Evolutionary conservation across 2,113 vertebrate species (phyloP), one percentile per base, ranked within the genome.

Genomic region (Rafetus swinhoei): DNA sequence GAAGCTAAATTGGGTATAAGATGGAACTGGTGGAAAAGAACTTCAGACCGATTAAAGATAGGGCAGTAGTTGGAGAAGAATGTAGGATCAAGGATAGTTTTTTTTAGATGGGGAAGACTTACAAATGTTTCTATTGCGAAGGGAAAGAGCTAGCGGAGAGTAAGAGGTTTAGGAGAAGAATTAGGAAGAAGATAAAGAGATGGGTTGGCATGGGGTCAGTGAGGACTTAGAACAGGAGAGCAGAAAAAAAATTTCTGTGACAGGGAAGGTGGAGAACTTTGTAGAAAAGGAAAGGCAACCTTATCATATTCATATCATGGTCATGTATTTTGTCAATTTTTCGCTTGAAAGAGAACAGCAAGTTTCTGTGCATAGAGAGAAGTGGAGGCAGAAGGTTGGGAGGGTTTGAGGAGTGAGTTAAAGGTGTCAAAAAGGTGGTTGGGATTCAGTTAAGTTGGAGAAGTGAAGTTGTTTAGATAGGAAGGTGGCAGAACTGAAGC

Each of bases 161-260:
- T 1, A 79, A 39, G 24, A 54, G 60, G 11, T 0, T 1, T 39
- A 39, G 39, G 39, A 39, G 39, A 39, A 39, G 39, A 39, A 39
- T 39, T 39, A 39, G 39, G 39, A 19, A 25, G 59, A 50, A 1
- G 3, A 57, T 25, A 9, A 7, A 15, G 54, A 69, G 74, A 14
- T 0, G 27, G 60, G 27, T 77, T n/a, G 29, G 72, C 52, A 57
- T 27, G 3, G 22, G 50, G 18, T 59, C 54, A 14, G 2, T 32
- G 3, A 55, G 0, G 1, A 19, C 19, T 69, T 0, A 0, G 24
- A 7, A 29, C 14, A 52, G 53, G 45, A 5, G 24, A 50, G 62
- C 50, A 21, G 55, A 1, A 1, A 3, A 82, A 56, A 24, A 53
- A n/a, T n/a, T 1, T 32, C 32, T 65, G 1, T 1, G 60, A 59